Conservation (phyloP, 2,797 vertebrate genomes). For the Rhyacichthys aspro region DNA sequence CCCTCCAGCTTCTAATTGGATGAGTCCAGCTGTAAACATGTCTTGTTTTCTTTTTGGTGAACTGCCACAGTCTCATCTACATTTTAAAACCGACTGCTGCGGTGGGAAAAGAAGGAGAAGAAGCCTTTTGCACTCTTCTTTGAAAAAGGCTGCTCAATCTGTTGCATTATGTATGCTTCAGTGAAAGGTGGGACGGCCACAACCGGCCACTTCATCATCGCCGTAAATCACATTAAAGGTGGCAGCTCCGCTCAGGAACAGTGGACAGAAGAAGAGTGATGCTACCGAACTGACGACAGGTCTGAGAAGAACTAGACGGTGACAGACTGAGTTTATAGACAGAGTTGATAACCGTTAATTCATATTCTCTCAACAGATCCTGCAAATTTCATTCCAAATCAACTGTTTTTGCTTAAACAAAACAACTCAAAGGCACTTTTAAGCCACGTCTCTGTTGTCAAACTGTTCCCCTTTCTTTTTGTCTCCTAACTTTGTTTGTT, state of each 20-base stretch:
- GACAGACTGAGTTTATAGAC: too few species aligned
- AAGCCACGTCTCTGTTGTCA: too few species aligned
- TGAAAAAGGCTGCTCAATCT: too few species aligned
- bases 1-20: constrained; percentile 16
- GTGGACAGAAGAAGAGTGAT: background rate
- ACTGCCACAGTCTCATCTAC: constrained; percentile 33
- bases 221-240: constrained; percentile 9
- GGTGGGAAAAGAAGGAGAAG: constrained; percentile 11
- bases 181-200: constrained; percentile 21
- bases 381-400: too few species aligned
- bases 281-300: background rate
- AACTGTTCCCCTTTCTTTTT: too few species aligned
- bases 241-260: background rate
- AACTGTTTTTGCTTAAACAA: too few species aligned
- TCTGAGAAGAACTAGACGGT: too few species aligned
- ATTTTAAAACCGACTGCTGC: constrained; percentile 36
- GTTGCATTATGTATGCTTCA: constrained; percentile 28
- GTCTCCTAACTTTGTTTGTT: too few species aligned
- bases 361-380: too few species aligned
- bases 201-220: background rate
- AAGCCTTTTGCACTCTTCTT: constrained; percentile 8
- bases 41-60: background rate
- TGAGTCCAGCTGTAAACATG: constrained; percentile 6
- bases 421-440: too few species aligned
- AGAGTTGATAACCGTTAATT: too few species aligned